A percentile compares a stretch with the other conserved stretches of the same genome.
These are phyloP conservation scores for Psilopsiagon aurifrons DNA, from an alignment of 2,113 vertebrate species.

Conservation along the genomic window DNA sequence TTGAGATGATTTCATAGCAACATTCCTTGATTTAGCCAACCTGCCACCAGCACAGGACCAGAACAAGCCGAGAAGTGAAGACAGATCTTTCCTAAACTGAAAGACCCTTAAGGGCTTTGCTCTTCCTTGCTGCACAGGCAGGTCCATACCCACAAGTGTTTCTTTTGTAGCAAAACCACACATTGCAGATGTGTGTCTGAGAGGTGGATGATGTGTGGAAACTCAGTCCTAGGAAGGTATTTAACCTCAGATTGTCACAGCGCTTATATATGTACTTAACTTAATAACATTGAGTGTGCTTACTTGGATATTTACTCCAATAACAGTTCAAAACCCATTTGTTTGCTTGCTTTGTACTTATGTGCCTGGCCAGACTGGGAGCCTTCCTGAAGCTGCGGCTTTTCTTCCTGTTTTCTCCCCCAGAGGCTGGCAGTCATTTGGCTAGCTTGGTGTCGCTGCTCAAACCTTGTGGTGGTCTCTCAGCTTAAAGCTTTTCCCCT, in stretches of 20 bases:
- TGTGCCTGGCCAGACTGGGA: rapidly evolving
- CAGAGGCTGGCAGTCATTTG: not conserved
- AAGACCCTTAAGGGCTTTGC: not conserved
- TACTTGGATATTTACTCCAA: not conserved
- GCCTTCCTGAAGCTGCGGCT: not conserved
- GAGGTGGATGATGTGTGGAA: not conserved
- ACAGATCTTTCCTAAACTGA: not conserved
- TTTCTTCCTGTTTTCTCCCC: not conserved
- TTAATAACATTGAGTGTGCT: not conserved
- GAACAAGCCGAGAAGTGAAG: not conserved
- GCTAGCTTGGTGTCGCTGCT: rapidly evolving
- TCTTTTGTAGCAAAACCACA: not conserved
- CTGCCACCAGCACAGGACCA: not conserved
- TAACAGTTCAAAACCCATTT: not conserved
- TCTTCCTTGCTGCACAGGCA: not conserved
- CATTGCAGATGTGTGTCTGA: rapidly evolving
- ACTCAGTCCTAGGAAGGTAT: not conserved
- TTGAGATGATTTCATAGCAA: not conserved
- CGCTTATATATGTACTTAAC: rapidly evolving
- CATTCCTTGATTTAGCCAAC: rapidly evolving
- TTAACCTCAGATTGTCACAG: not conserved
- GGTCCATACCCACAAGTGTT: not conserved
- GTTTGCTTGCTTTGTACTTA: not conserved
- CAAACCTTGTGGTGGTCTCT: not conserved
- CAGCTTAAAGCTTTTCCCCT: not conserved